A percentile compares a stretch with the other conserved stretches of the same genome.
Conservation (phyloP, 92 coral and sea anemone species). For the Pocillopora meandrina region DNA sequence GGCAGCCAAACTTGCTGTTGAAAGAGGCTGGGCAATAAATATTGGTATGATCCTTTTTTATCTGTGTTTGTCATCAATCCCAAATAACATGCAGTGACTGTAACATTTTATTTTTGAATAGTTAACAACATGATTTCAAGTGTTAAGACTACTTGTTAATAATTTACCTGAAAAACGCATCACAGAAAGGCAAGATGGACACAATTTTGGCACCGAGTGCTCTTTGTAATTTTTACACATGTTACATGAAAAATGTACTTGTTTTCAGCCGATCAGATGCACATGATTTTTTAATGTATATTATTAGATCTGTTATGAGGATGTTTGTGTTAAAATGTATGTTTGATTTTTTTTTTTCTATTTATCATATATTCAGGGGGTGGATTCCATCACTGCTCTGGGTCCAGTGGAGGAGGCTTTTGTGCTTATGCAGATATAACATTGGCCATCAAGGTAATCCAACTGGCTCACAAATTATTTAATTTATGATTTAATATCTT, state of each 20-base stretch:
- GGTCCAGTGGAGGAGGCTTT: conserved; percentile 92
- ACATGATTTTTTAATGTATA: neutral
- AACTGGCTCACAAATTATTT: too few relatives aligned
- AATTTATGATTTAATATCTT: too few relatives aligned
- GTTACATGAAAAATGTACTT: too few relatives aligned
- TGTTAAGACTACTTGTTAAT: too few relatives aligned
- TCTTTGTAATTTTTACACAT: too few relatives aligned
- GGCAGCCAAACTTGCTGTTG: conserved; percentile 97
- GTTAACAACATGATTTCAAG: too few relatives aligned
- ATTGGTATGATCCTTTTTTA: conserved; percentile 66
- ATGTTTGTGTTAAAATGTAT: too few relatives aligned
- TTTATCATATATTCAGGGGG: conserved; percentile 62
- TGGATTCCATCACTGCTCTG: conserved; percentile 97
- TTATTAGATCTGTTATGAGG: neutral
- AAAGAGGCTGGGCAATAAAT: conserved; percentile 98
- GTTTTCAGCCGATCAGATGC: too few relatives aligned
- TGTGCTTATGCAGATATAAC: conserved; percentile 99
- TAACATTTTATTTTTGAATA: neutral
- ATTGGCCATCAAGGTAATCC: conserved; percentile 79
- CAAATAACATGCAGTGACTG: neutral
- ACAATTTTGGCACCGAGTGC: too few relatives aligned
- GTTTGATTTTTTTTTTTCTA: too few relatives aligned
- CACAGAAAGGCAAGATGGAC: too few relatives aligned
- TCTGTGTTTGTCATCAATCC: neutral
- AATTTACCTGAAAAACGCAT: too few relatives aligned